Percentiles rank a stretch among this genome's conserved stretches.
phyloP scores from a whole-genome alignment of 2,113 vertebrate species.

The Oreocharis arfaki region DNA sequence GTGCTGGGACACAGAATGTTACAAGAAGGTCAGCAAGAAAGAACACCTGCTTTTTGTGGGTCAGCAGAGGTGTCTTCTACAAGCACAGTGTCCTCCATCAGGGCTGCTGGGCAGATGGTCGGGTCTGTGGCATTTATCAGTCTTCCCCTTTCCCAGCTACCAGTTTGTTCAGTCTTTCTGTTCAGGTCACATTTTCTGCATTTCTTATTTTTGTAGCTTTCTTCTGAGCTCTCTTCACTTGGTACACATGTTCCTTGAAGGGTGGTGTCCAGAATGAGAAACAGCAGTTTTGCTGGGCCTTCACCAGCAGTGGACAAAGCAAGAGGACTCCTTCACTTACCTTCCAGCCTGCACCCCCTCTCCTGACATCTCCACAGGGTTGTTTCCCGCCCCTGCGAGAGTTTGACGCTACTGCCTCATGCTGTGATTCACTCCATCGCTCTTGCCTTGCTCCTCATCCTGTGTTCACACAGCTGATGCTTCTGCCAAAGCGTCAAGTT shows the following conservation, averaged over 20 bases:
- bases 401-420: accelerated
- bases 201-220: not conserved
- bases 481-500: not conserved
- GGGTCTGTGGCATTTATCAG: accelerated
- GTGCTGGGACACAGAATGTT: accelerated
- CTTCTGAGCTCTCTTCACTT: not conserved
- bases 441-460: not conserved
- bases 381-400: accelerated
- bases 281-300: not conserved
- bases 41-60: not conserved
- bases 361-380: accelerated
- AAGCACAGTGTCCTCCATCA: accelerated
- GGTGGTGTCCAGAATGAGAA: not conserved
- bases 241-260: not conserved
- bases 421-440: not conserved
- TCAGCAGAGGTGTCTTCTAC: not conserved
- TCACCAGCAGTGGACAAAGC: not conserved
- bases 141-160: not conserved
- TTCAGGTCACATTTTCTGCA: not conserved
- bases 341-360: not conserved
- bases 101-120: not conserved
- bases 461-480: not conserved
- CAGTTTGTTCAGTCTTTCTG: not conserved
- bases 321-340: not conserved
- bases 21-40: not conserved